Base-by-base conservation (phyloP, 2,888 invertebrate genomes). In the Tillus elongatus region DNA sequence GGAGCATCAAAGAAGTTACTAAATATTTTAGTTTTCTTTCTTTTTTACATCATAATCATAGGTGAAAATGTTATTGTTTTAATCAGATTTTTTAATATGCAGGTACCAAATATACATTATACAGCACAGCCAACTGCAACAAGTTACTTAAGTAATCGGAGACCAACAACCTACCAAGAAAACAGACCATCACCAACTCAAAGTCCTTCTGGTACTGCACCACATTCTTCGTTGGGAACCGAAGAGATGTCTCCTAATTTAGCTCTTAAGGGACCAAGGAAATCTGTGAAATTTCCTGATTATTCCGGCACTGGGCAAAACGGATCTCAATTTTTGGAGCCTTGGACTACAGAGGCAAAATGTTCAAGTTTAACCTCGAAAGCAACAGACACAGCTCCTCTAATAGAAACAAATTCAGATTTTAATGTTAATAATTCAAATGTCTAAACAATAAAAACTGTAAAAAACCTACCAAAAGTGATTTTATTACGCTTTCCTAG, bases 271-370 rank as follows among this genome's bases (percentile, higher is more conserved):
- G 30, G 67, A 67, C 12, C 64, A 68, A 74, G 77, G 56, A 82
- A 82, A 50, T 80, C 80, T 48, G 82, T 82, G 0, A 79, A 82
- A 56, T 82, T 82, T 52, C 78, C 77, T 0, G 79, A 79, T 47
- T 52, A 52, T 40, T 41, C 45, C 36, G 47, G 42, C 33, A 45
- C 50, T 4, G 30, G 51, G 6, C 51, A 55, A 10, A 57, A 57
- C 43, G 56, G 58, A 3, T 46, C 56, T 13, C 60, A 61, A 19
- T 44, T 59, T 10, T 43, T 61, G 13, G 63, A 63, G 45, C 62
- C 64, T 1, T 61, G 63, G 59, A 58, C 58, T 37, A 53, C 57
- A 35, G 63, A 63, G 30, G 52, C 53, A 32, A 61, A 57, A 39
- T 51, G 53, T 8, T 52, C 56, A 3, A n/a, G n/a, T n/a, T n/a